Evolutionary conservation across 2,113 vertebrate species (phyloP).

Genomic region (chimpanzee (Pan troglodytes)): DNA sequence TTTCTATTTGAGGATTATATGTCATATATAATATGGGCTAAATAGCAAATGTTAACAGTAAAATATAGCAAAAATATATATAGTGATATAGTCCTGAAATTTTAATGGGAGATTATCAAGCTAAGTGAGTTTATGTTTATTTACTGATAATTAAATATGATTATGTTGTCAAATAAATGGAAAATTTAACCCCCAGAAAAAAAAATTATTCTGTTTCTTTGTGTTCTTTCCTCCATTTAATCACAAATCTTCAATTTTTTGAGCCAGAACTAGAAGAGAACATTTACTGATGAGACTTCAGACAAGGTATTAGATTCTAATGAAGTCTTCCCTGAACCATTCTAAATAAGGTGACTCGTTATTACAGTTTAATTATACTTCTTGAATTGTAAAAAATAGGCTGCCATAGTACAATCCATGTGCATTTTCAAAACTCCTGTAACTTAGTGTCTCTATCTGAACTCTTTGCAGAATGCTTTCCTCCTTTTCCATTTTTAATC

Average conservation of each 20-base stretch:
- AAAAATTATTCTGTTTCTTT: background rate
- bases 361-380: background rate
- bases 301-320: background rate
- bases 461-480: background rate
- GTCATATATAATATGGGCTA: background rate
- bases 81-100: background rate
- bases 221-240: background rate
- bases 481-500: background rate
- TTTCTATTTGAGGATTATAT: background rate
- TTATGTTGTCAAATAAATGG: background rate
- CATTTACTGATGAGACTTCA: background rate
- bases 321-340: background rate
- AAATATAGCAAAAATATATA: background rate
- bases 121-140: background rate
- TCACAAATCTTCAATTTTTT: background rate
- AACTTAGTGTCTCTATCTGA: background rate
- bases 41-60: background rate
- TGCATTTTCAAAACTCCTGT: background rate
- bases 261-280: background rate
- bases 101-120: background rate
- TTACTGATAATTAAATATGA: background rate
- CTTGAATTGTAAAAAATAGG: background rate
- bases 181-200: background rate
- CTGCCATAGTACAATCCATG: background rate
- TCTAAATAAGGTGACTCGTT: background rate